Base-by-base conservation (phyloP, 2,888 invertebrate genomes). In the Philereme transversata region DNA sequence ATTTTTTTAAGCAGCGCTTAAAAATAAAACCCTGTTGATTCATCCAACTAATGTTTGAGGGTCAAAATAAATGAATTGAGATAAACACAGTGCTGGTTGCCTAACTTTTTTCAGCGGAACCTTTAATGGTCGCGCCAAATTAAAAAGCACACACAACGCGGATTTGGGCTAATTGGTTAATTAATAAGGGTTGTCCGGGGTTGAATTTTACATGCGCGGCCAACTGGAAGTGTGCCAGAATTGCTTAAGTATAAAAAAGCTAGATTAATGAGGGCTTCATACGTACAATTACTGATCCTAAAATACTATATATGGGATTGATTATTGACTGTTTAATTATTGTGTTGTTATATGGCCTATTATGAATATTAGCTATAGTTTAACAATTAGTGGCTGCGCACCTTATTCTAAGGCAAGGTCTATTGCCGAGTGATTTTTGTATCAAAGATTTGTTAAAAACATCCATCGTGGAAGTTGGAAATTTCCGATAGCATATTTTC, bases 111-210 rank as follows among this genome's bases (percentile, higher is more conserved):
- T 82, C 78, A 69, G 63, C 61, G 61, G 62, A 80, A 75, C 80
- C 78, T 77, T 81, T 79, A 84, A 82, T 77, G 81, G 76, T 72
- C 73, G 77, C 71, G 74, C 72, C 73, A 85, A 87, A 88, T 89
- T 85, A 87, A 87, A 89, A 87, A 82, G 83, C 76, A 79, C 82
- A 79, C 79, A 82, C 76, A 80, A 77, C 75, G 77, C 75, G 83
- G 84, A 84, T 89, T 85, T 79, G 75, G 82, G 77, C 81, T 89
- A 90, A 91, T 90, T 90, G 88, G 83, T 87, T 90, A 90, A 91
- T 90, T 89, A 90, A 90, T 90, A 89, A 88, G 84, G 83, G 72
- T 74, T 69, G 75, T 65, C 73, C 74, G 40, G 74, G 74, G 74
- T 76, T 79, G 82, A 81, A 80, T 81, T 84, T 84, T 84, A 84